Evolutionary conservation across 2,888 invertebrate species (phyloP), one percentile per base, ranked within the genome.

Genomic region (Copidosoma aretas): DNA sequence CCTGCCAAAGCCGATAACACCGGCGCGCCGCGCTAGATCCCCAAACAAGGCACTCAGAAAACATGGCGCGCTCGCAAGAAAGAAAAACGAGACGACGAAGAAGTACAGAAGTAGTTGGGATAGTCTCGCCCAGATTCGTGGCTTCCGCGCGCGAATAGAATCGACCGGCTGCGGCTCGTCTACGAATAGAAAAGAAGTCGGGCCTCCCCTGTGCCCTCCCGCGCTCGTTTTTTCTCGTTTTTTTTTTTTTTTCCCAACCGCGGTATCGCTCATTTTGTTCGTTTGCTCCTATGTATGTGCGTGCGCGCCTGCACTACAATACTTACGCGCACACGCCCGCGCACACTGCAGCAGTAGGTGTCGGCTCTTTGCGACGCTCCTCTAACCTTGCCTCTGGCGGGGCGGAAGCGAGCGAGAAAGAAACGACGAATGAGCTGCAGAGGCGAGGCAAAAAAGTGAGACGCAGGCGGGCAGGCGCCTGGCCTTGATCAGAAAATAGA

Each of bases 101-200:
- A 22, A 22, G 54, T 10, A 52, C 8, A 54, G 32, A 51, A 52
- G 32, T 3, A n/a, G n/a, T n/a, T n/a, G n/a, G n/a, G 46, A 25
- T 10, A 39, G 64, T 68, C 60, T 60, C 57, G 61, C 64, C 61
- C 61, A 61, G 69, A 65, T 69, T 65, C 65, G 60, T 64, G 61
- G 61, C 51, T 54, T 22, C 58, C 63, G 57, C 66, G 57, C 66
- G 53, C 70, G 70, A 66, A 70, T 67, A 70, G 66, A 62, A 65
- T 65, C 61, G 61, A 61, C 65, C 60, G 70, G 21, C 19, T 46
- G 68, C 49, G 52, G 43, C 67, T 70, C 52, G 68, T 68, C 72
- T 70, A 70, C 70, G 70, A 72, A 72, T 72, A 72, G 72, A 72
- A 70, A 67, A 72, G 70, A 68, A 68, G 58, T 52, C 51, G 46